These are phyloP conservation scores for Centropus bengalensis DNA, from an alignment of 2,113 vertebrate genomes.

Conservation along the genomic window DNA sequence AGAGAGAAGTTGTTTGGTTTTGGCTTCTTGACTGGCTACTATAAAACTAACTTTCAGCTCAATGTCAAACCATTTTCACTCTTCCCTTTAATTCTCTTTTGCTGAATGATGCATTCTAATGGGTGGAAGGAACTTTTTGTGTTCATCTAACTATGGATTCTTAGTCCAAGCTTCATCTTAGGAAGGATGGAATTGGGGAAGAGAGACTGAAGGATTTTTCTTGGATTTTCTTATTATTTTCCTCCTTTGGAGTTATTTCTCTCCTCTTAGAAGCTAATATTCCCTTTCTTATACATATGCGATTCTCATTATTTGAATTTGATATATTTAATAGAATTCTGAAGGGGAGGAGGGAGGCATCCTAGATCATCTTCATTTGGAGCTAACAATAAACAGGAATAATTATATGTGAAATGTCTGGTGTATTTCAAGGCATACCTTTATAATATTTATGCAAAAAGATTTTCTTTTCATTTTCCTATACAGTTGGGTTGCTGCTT, in stretches of 20 bases:
- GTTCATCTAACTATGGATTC: constrained; percentile 31
- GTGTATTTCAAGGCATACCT: background rate
- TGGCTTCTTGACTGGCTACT: background rate
- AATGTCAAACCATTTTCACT: background rate
- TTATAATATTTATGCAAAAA: constrained; percentile 14
- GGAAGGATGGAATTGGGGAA: constrained; percentile 22
- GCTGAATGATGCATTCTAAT: background rate
- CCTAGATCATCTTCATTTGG: constrained; percentile 4
- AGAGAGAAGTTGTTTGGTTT: constrained; percentile 15
- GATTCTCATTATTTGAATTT: constrained; percentile 8
- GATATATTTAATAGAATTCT: background rate
- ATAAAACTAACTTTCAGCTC: constrained; percentile 7
- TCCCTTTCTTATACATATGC: background rate
- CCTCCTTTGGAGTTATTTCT: background rate
- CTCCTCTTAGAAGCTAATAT: background rate
- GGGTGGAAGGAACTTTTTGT: background rate
- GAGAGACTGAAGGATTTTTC: constrained; percentile 12
- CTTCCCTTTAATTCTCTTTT: background rate
- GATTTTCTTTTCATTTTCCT: background rate
- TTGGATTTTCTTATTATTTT: background rate
- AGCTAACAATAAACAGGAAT: constrained; percentile 8
- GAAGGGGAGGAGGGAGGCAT: background rate
- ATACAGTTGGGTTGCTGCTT: background rate
- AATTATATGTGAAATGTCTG: constrained; percentile 10
- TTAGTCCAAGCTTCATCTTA: constrained; percentile 36